Percentiles rank a stretch among this genome's conserved stretches.
Conservation (phyloP, 2,113 vertebrate species). For the Haemorhous mexicanus region DNA sequence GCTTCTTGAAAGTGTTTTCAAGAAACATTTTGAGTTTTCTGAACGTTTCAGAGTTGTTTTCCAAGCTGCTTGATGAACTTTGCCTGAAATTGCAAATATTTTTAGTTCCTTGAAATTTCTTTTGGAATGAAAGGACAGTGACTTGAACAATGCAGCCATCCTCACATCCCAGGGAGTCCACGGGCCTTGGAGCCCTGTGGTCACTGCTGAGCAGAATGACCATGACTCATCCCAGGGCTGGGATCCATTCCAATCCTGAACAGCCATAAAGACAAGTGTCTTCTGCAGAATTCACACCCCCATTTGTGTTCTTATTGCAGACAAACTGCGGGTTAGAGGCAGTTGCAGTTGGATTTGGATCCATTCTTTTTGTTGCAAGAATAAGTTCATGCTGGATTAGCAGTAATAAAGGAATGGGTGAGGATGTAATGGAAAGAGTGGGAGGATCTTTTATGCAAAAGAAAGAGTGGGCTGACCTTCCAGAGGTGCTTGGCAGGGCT, state of each 20-base stretch:
- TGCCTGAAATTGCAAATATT: neutral
- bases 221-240: too few relatives aligned
- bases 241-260: neutral
- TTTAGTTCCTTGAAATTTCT: neutral
- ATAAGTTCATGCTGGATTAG: neutral
- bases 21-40: neutral
- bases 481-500: neutral
- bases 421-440: neutral
- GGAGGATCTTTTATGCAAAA: neutral
- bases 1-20: neutral
- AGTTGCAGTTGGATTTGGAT: neutral
- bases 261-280: neutral
- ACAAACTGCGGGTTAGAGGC: neutral
- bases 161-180: neutral
- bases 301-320: neutral
- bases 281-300: neutral
- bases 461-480: neutral
- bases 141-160: neutral
- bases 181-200: neutral
- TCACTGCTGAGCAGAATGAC: neutral
- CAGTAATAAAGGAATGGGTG: neutral
- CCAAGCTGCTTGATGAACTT: neutral
- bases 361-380: neutral
- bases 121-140: neutral
- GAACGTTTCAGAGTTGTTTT: neutral